Conservation (phyloP, 2,113 vertebrate genomes). For the Rhipidura dahli region DNA sequence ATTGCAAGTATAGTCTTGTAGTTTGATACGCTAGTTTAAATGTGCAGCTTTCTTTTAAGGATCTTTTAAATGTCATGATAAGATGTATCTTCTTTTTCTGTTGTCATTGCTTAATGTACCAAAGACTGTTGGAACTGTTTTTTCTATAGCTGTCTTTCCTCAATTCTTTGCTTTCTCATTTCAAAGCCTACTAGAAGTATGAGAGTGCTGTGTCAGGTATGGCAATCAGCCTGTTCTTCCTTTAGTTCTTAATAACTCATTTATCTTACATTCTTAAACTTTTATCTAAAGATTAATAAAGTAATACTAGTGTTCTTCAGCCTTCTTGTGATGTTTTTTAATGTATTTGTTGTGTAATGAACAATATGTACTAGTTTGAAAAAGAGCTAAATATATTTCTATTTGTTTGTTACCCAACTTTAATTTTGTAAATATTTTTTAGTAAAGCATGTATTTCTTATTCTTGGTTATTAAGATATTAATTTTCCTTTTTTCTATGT, state of each 20-base stretch:
- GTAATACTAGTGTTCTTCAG: neutral
- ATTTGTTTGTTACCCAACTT: neutral
- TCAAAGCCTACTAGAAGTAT: conserved; percentile 99
- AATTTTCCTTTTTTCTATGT: neutral
- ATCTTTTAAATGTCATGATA: neutral
- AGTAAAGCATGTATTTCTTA: conserved; percentile 12
- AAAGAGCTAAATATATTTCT: neutral
- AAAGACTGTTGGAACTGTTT: conserved; percentile 68
- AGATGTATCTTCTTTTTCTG: neutral
- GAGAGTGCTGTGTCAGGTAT: conserved; percentile 99
- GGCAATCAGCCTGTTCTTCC: conserved; percentile 82
- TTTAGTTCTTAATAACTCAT: conserved; percentile 58
- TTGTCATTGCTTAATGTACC: conserved; percentile 31
- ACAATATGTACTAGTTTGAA: neutral
- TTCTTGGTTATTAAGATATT: neutral
- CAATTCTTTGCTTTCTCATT: conserved; percentile 92
- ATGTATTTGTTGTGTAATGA: neutral
- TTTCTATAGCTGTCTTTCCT: conserved; percentile 81
- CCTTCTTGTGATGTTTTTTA: neutral
- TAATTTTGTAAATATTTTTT: neutral
- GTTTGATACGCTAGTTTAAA: neutral
- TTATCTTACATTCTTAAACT: conserved; percentile 2
- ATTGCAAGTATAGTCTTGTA: neutral
- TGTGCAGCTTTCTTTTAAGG: neutral
- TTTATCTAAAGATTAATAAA: neutral